phyloP scores from a whole-genome alignment of 2,797 vertebrate genomes.

The Vultur gryphus region DNA sequence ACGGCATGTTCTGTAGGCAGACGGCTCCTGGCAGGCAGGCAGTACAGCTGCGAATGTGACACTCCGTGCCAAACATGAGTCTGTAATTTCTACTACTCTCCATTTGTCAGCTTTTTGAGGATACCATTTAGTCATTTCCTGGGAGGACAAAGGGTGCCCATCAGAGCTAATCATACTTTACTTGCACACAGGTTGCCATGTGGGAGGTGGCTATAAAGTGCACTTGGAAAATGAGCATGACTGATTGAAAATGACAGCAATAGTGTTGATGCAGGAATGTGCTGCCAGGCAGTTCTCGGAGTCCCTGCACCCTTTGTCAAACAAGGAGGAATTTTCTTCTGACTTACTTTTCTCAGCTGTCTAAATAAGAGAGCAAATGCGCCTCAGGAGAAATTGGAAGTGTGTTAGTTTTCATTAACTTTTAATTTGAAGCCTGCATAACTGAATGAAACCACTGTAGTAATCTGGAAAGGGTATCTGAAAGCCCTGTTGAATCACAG shows the following conservation, averaged over 20 bases:
- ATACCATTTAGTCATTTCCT: background rate
- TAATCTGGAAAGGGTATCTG: background rate
- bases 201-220: background rate
- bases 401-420: conserved; percentile 19
- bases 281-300: background rate
- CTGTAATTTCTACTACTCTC: conserved; percentile 5
- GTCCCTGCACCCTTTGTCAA: background rate
- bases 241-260: background rate
- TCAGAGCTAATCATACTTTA: background rate
- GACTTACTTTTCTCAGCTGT: background rate
- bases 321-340: background rate
- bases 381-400: background rate
- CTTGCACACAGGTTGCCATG: accelerated
- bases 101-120: background rate
- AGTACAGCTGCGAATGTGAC: background rate
- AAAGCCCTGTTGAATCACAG: background rate
- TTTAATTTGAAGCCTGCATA: conserved; percentile 1
- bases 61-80: background rate
- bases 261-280: background rate
- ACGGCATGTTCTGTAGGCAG: conserved; percentile 13
- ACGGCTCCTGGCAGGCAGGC: background rate
- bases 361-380: background rate
- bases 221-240: background rate
- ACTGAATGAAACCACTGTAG: conserved; percentile 11
- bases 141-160: background rate